These are phyloP conservation scores for Diarsia rubi DNA, from an alignment of 2,888 invertebrate genomes.

Conservation along the genomic window DNA sequence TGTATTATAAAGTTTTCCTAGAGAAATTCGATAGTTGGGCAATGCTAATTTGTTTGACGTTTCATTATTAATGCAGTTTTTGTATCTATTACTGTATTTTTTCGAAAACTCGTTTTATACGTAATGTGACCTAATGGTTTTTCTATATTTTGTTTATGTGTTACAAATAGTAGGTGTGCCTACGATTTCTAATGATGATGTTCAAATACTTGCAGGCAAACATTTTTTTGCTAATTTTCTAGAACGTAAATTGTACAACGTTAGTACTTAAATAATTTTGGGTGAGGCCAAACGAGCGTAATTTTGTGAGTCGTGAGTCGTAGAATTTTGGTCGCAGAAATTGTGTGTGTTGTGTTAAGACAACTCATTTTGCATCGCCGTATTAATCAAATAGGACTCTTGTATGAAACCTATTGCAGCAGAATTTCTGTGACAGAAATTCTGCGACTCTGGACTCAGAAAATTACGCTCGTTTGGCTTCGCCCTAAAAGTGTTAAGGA, in stretches of 20 bases:
- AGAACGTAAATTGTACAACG: neutral
- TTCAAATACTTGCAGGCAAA: neutral
- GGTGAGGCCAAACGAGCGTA: too few relatives aligned
- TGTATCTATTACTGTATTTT: neutral
- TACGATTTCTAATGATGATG: constrained; percentile 29
- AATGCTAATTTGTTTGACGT: constrained; percentile 28
- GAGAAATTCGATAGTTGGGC: constrained; percentile 36
- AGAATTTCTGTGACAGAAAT: too few relatives aligned
- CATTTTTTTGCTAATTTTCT: neutral
- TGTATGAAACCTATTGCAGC: too few relatives aligned
- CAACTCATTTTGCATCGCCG: too few relatives aligned
- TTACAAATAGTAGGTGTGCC: constrained; percentile 2
- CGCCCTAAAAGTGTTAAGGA: too few relatives aligned
- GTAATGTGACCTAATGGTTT: constrained; percentile 1
- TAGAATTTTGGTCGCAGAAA: too few relatives aligned
- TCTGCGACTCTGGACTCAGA: too few relatives aligned
- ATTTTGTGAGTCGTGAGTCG: too few relatives aligned
- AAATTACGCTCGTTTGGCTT: too few relatives aligned
- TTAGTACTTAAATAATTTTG: neutral
- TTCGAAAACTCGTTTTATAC: neutral
- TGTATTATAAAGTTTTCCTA: constrained; percentile 13
- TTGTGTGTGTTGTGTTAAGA: too few relatives aligned
- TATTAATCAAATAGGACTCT: too few relatives aligned
- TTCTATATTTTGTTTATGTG: neutral
- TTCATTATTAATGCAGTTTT: constrained; percentile 18